Evolutionary conservation across 1,140 invertebrate species (phyloP).

Genomic region (Wasmannia auropunctata): DNA sequence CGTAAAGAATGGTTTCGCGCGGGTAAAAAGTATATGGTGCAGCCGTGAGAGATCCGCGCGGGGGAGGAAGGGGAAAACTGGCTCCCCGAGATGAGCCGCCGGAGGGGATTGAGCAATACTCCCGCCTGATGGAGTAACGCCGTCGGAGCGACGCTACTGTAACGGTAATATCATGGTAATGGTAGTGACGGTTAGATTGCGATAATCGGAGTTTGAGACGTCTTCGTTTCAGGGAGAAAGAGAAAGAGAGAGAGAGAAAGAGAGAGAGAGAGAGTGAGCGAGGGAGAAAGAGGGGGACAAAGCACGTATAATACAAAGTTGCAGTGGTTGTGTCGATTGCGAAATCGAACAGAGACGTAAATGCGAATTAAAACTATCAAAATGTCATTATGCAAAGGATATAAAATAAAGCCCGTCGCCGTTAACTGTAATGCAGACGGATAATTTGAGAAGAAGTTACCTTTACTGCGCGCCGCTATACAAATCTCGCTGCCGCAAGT

Average conservation of each 20-base stretch:
- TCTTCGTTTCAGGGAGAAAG: background rate
- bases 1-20: constrained; percentile 38
- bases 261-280: background rate
- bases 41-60: background rate
- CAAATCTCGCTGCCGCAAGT: background rate
- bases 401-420: background rate
- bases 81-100: constrained; percentile 52
- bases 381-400: constrained; percentile 29
- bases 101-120: constrained; percentile 58
- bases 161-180: constrained; percentile 56
- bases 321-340: background rate
- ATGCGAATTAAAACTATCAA: constrained; percentile 22
- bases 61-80: background rate
- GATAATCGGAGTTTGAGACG: constrained; percentile 26
- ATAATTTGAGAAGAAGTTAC: constrained; percentile 5
- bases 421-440: constrained; percentile 18
- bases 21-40: constrained; percentile 39
- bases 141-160: constrained; percentile 64
- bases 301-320: background rate
- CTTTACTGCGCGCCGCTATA: background rate
- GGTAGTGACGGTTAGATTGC: constrained; percentile 23
- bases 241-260: background rate
- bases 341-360: constrained; percentile 1
- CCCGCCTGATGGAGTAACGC: constrained; percentile 56
- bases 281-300: background rate